Base-by-base conservation (phyloP, 2,113 vertebrate genomes). In the Sebastes fasciatus region DNA sequence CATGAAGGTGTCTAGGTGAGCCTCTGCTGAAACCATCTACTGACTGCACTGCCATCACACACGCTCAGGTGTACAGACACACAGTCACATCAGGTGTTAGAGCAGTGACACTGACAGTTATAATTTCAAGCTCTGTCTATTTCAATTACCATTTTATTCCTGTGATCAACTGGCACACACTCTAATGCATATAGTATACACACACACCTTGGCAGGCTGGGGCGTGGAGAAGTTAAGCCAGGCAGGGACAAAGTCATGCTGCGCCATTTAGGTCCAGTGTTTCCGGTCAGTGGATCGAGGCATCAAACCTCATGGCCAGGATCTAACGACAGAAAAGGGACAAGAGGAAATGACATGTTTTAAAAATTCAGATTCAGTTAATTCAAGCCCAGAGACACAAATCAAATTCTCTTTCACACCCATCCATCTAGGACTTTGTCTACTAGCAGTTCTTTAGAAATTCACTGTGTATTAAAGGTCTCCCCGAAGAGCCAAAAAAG, bases 221-320 rank as follows among this genome's bases (percentile, higher is more conserved):
- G 98, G 98, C 73, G 98, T 99, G 94, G 98, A 98, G 96, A 99
- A 99, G 96, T 97, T 99, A 98, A 99, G 98, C 98, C 98, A 99
- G 97, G 98, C 98, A 98, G 98, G 98, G 97, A 99, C 98, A 98
- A 99, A 99, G 97, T 99, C 98, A 99, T 99, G 98, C 97, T 99
- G 98, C 98, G 98, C 98, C 98, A 99, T 99, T 99, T 99, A 99
- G 98, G 98, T 99, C 98, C 97, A 98, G 97, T 98, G 97, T 99
- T 97, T 98, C 96, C 96, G 96, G 97, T 98, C 97, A 99, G 95
- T 96, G 97, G 97, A 97, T 96, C 91, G 98, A 99, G 98, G 98
- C 97, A 98, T 99, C 97, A 99, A 99, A 99, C 98, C 98, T 99
- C 98, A 99, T 99, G 97, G 97, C 98, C 97, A 98, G 97, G 97